These are phyloP conservation scores for Tholera decimalis DNA, from an alignment of 2,888 invertebrate genomes.

Conservation along the genomic window DNA sequence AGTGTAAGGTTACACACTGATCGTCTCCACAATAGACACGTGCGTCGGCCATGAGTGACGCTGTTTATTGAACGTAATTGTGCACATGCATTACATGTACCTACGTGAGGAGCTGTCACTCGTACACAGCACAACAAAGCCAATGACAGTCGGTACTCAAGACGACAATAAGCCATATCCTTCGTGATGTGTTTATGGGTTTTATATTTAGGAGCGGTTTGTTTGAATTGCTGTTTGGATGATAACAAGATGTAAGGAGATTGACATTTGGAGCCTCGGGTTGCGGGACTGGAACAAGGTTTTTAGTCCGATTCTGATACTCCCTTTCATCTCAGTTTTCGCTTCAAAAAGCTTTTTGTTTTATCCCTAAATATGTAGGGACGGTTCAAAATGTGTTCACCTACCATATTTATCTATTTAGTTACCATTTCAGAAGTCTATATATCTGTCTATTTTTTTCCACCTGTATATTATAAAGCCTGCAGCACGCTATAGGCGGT, in stretches of 20 bases:
- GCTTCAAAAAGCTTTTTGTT: no score
- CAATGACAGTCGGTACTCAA: background rate
- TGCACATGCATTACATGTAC: constrained; percentile 6
- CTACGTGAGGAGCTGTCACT: background rate
- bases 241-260: background rate
- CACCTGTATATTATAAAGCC: no score
- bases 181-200: background rate
- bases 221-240: constrained; percentile 7
- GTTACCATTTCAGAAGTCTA: no score
- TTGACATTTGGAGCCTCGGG: no score
- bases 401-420: no score
- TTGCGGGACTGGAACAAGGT: no score
- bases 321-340: no score
- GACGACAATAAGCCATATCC: constrained; percentile 34
- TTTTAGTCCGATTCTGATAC: no score
- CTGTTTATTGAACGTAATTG: constrained; percentile 39
- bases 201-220: constrained; percentile 22
- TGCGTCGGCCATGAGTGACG: background rate
- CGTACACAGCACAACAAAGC: constrained; percentile 4
- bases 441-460: no score
- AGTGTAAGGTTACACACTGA: background rate
- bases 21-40: constrained; percentile 17
- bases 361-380: no score
- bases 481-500: no score
- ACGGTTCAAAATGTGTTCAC: no score